Evolutionary conservation across 2,797 vertebrate genomes (phyloP).

Genomic region (Poeciliopsis gracilis): DNA sequence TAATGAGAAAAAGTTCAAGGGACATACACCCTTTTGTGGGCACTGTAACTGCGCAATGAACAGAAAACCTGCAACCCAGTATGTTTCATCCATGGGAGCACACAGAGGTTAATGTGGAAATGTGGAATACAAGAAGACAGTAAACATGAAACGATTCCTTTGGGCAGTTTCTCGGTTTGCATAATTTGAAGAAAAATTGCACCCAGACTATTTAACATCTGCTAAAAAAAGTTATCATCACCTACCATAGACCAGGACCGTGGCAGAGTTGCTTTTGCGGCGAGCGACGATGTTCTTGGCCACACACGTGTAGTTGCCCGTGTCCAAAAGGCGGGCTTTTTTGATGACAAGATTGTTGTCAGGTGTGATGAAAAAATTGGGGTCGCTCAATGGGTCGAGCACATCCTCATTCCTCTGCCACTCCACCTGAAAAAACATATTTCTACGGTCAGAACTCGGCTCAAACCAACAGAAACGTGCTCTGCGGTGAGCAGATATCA

Average conservation of each 20-base stretch:
- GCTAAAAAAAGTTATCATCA: slow-evolving; percentile 42
- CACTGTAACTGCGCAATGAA: slow-evolving; percentile 2
- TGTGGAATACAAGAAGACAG: slow-evolving; percentile 34
- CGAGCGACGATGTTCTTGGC: slow-evolving; percentile 98
- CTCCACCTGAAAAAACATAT: slow-evolving; percentile 87
- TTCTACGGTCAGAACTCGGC: slow-evolving; percentile 43
- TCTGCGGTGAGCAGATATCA: slow-evolving; percentile 5
- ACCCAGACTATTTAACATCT: slow-evolving; percentile 27
- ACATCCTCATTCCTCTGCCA: slow-evolving; percentile 96
- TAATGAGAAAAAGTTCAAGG: slow-evolving; percentile 1
- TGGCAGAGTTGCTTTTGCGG: slow-evolving; percentile 91
- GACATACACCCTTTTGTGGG: background rate
- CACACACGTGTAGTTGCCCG: slow-evolving; percentile 98
- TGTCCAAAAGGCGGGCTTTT: slow-evolving; percentile 94
- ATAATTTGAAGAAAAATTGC: slow-evolving; percentile 15
- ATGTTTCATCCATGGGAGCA: slow-evolving; percentile 34
- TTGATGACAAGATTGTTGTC: slow-evolving; percentile 96
- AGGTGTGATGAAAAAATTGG: slow-evolving; percentile 92
- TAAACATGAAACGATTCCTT: slow-evolving; percentile 31
- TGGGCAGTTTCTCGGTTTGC: slow-evolving; percentile 4
- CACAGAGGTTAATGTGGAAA: slow-evolving; percentile 47
- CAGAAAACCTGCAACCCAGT: slow-evolving; percentile 17
- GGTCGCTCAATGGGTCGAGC: slow-evolving; percentile 90
- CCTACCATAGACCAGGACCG: slow-evolving; percentile 93
- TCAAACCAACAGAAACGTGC: slow-evolving; percentile 18